Evolutionary conservation across 2,113 vertebrate genomes (phyloP).

Genomic region (Hiodon alosoides): DNA sequence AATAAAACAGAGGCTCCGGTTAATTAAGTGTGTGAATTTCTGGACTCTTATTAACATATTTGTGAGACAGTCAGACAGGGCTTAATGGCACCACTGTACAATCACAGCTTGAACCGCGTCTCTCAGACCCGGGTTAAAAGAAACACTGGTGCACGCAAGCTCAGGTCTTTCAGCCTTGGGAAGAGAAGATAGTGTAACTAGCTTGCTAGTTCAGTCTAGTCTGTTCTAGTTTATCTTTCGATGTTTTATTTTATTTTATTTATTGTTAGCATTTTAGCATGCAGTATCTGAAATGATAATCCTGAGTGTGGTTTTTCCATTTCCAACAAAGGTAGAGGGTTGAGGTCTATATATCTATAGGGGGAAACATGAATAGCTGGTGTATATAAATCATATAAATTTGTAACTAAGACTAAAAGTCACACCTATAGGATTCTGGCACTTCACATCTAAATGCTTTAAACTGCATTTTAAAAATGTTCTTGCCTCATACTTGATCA

Average conservation of each 20-base stretch:
- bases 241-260: not conserved
- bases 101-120: slow-evolving; percentile 20
- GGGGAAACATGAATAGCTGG: too few relatives aligned
- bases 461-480: not conserved
- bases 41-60: slow-evolving; percentile 24
- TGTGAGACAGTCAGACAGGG: slow-evolving; percentile 16
- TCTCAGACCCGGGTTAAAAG: slow-evolving; percentile 20
- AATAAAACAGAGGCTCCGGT: not conserved
- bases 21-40: slow-evolving; percentile 8
- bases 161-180: slow-evolving; percentile 17
- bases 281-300: too few relatives aligned
- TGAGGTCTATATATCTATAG: too few relatives aligned
- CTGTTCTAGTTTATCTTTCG: slow-evolving; percentile 8
- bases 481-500: slow-evolving; percentile 10
- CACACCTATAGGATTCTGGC: too few relatives aligned
- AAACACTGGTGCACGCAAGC: slow-evolving; percentile 1
- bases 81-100: slow-evolving; percentile 1
- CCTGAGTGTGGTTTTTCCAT: too few relatives aligned
- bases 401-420: too few relatives aligned
- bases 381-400: too few relatives aligned
- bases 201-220: not conserved
- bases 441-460: not conserved
- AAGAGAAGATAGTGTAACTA: slow-evolving; percentile 15
- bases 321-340: too few relatives aligned
- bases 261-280: not conserved